Evolutionary conservation across 2,888 invertebrate species (phyloP).

Genomic region (Allophyes oxyacanthae): DNA sequence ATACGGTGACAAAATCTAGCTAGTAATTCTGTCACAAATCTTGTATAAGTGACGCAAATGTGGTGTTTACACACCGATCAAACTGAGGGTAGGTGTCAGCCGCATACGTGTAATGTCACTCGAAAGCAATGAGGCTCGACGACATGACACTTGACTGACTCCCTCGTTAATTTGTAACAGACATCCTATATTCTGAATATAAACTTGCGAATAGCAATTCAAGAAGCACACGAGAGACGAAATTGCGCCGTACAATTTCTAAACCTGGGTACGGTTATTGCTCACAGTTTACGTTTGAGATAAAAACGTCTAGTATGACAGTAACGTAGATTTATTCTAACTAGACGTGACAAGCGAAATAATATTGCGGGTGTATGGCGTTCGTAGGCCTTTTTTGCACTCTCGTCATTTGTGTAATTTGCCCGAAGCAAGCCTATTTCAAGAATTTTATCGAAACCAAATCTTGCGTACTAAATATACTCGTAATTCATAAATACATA

Average conservation of each 20-base stretch:
- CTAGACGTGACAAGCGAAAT: constrained; percentile 57
- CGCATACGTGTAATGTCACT: constrained; percentile 70
- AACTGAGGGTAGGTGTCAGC: constrained; percentile 64
- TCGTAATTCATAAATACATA: too few relatives aligned
- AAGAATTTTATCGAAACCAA: constrained; percentile 7
- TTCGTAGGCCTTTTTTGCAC: constrained; percentile 26
- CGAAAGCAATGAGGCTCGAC: constrained; percentile 69
- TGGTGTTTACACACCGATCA: constrained; percentile 68
- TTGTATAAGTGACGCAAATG: constrained; percentile 41
- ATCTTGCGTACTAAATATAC: neutral
- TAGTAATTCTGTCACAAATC: constrained; percentile 37
- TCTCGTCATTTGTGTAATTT: constrained; percentile 25
- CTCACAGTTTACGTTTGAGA: constrained; percentile 75
- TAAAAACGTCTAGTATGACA: constrained; percentile 74
- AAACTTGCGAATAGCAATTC: constrained; percentile 64
- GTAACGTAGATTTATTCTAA: constrained; percentile 60
- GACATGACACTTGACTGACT: constrained; percentile 83
- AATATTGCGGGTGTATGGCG: constrained; percentile 32
- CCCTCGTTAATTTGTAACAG: constrained; percentile 84
- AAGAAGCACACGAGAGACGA: constrained; percentile 54
- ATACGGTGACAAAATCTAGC: constrained; percentile 10
- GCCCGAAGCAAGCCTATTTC: constrained; percentile 1
- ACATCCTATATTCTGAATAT: constrained; percentile 72
- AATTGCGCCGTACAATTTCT: constrained; percentile 66
- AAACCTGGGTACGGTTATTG: constrained; percentile 66